Evolutionary conservation across 2,113 vertebrate genomes (phyloP), one percentile per base, ranked within the genome.

Genomic region (Vimba vimba): DNA sequence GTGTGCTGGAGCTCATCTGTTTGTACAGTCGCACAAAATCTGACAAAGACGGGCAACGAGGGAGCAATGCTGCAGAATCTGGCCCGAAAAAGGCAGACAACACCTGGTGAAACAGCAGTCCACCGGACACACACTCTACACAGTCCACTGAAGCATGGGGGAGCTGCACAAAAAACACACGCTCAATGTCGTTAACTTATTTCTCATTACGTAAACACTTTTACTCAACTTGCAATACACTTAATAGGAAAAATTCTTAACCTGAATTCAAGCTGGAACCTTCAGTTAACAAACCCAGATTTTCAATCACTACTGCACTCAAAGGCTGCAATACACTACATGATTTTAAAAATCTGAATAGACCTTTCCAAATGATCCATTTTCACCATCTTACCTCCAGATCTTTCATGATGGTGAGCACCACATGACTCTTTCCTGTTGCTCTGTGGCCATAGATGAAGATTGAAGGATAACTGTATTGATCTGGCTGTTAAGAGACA

Each of bases 401-500:
- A 25, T 95, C 96, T 83, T 94, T 96, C 87, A 99, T 91, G 82
- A 98, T 90, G 66, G 95, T 94, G n/a, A 96, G 90, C 52, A 96
- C 92, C 83, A 99, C 96, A 0, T 98, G 96, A 36, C 98, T 99
- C 91, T 99, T 99, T 77, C 98, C 98, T 87, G 97, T 96, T 59
- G 97, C 95, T 55, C 95, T 96, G 87, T 99, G 97, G 57, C 98
- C 97, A 0, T 99, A 99, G 87, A 99, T 96, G 91, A 99, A 99
- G 91, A 99, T 89, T 4, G 97, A 97, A 10, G 97, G 96, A 90
- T 97, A 97, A 91, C 96, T 96, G 89, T 94, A 97, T 39, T 99
- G 97, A 71, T 97, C 93, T 21, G 95, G 97, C 98, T 99, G 91
- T 50, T 79, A 7, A 0, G 88, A 25, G 9, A 78, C 19, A 27